Evolutionary conservation across 2,113 vertebrate genomes (phyloP).

Genomic region (Callocephalon fimbriatum): DNA sequence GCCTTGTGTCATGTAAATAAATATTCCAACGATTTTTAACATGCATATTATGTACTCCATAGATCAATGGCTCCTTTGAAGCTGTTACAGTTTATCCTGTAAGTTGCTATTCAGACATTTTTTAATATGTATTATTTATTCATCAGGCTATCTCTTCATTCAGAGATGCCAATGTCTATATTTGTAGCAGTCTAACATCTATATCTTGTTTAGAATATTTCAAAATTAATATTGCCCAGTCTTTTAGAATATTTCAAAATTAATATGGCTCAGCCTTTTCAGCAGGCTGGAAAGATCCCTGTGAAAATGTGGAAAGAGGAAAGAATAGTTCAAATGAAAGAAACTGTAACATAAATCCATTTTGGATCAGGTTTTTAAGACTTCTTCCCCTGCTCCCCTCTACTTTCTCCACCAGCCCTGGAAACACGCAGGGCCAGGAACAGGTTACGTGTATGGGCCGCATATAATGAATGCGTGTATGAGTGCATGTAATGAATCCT

Average conservation of each 20-base stretch:
- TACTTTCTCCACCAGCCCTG: background rate
- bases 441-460: accelerated
- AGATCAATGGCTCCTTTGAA: constrained; percentile 69
- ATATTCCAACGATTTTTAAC: constrained; percentile 40
- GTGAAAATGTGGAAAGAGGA: background rate
- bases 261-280: background rate
- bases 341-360: background rate
- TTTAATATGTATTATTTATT: constrained; percentile 47
- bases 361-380: background rate
- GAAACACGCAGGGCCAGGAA: accelerated
- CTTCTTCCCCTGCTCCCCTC: background rate
- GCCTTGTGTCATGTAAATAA: constrained; percentile 51
- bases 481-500: background rate
- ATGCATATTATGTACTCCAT: constrained; percentile 56
- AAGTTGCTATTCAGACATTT: constrained; percentile 58
- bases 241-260: constrained; percentile 31
- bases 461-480: background rate
- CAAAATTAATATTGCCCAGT: background rate
- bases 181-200: background rate
- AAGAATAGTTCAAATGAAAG: background rate
- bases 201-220: constrained; percentile 10
- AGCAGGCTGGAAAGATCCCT: background rate
- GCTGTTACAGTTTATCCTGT: constrained; percentile 44
- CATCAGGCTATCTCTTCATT: constrained; percentile 45
- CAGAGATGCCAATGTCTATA: background rate